phyloP scores from a whole-genome alignment of 2,888 invertebrate genomes.

The Agonopterix alstromeriana region DNA sequence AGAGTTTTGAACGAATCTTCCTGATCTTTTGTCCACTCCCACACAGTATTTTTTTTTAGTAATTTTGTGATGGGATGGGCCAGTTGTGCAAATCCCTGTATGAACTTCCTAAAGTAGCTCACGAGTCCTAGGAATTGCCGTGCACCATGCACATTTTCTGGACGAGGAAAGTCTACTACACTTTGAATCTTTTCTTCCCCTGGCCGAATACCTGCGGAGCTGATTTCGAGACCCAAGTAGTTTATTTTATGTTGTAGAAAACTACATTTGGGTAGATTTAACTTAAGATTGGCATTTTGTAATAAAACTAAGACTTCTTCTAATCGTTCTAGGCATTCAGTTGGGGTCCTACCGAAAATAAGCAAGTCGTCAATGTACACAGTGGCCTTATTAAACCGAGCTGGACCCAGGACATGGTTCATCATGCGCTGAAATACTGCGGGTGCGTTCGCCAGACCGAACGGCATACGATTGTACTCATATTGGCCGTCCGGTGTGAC shows the following conservation, averaged over 20 bases:
- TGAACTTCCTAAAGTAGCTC: slow-evolving; percentile 13
- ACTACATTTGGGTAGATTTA: slow-evolving; percentile 1
- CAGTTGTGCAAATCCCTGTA: slow-evolving; percentile 8
- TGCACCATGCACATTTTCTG: slow-evolving; percentile 7
- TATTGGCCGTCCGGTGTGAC: slow-evolving; percentile 13
- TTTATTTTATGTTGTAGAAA: slow-evolving; percentile 1
- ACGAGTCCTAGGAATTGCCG: slow-evolving; percentile 11
- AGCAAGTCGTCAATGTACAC: slow-evolving; percentile 14
- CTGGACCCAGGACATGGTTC: slow-evolving; percentile 7
- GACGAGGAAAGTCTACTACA: slow-evolving; percentile 10
- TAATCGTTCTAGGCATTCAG: slow-evolving; percentile 16
- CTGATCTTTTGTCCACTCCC: slow-evolving; percentile 11
- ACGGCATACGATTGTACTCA: slow-evolving; percentile 3
- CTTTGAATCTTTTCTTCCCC: slow-evolving; percentile 7
- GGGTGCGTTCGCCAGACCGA: slow-evolving; percentile 7
- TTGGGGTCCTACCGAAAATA: slow-evolving; percentile 7
- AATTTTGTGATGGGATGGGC: slow-evolving; percentile 9
- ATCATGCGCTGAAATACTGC: slow-evolving; percentile 9
- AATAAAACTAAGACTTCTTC: slow-evolving; percentile 10
- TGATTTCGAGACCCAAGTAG: slow-evolving; percentile 5
- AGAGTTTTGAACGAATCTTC: background rate
- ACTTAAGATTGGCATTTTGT: background rate
- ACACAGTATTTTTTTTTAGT: slow-evolving; percentile 7
- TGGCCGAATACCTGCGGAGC: slow-evolving; percentile 8
- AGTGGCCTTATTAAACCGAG: slow-evolving; percentile 7